Percentiles rank a stretch among this genome's conserved stretches.
These are phyloP conservation scores for Acronicta alni DNA, from an alignment of 2,888 invertebrate genomes.

Conservation along the genomic window DNA sequence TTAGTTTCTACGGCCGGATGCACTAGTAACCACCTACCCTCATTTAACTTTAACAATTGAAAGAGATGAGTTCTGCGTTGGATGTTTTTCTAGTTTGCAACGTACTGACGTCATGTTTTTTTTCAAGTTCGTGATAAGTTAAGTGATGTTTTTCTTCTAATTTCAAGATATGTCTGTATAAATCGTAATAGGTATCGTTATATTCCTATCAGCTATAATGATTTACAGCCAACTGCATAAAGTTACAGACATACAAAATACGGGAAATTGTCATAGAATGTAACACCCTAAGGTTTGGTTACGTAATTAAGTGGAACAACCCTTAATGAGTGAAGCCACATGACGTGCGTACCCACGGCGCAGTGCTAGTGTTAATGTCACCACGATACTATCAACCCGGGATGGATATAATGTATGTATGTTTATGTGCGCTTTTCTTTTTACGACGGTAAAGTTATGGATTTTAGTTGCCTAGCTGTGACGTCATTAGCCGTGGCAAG, in stretches of 20 bases:
- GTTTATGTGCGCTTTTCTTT: slow-evolving; percentile 14
- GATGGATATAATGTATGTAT: slow-evolving; percentile 8
- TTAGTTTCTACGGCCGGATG: slow-evolving; percentile 18
- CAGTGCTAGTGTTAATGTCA: slow-evolving; percentile 3
- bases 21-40: slow-evolving; percentile 11
- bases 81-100: slow-evolving; percentile 7
- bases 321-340: background rate
- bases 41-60: slow-evolving; percentile 1
- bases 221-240: too few species aligned
- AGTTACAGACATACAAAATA: too few species aligned
- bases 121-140: too few species aligned
- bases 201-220: too few species aligned
- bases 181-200: too few species aligned
- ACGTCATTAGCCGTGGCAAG: slow-evolving; percentile 2
- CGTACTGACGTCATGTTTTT: too few species aligned
- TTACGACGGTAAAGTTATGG: slow-evolving; percentile 14
- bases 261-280: background rate
- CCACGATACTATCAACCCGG: slow-evolving; percentile 22
- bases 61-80: background rate
- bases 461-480: slow-evolving; percentile 3
- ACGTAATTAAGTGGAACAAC: slow-evolving; percentile 3
- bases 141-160: too few species aligned
- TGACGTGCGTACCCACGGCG: background rate
- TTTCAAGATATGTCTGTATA: too few species aligned
- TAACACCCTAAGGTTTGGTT: slow-evolving; percentile 6